Percentiles rank a stretch among this genome's conserved stretches.
Conservation (phyloP, 2,113 vertebrate species). For the Glaucidium brasilianum region DNA sequence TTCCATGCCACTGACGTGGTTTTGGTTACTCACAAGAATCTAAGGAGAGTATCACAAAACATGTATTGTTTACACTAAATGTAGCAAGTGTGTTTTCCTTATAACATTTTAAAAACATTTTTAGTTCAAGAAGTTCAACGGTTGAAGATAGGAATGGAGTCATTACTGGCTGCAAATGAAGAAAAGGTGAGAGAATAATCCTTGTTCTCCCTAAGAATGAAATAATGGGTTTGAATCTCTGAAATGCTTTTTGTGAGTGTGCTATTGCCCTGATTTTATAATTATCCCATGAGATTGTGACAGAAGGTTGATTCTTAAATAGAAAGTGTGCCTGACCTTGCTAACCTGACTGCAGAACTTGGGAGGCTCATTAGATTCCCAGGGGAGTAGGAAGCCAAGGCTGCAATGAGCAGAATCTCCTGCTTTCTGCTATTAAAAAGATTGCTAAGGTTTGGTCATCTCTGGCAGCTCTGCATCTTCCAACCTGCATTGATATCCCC, state of each 20-base stretch:
- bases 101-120: slow-evolving; percentile 22
- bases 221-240: background rate
- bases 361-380: background rate
- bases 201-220: background rate
- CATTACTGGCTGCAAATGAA: slow-evolving; percentile 85
- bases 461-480: background rate
- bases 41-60: background rate
- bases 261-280: background rate
- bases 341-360: background rate
- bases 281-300: background rate
- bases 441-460: background rate
- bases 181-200: slow-evolving; percentile 84
- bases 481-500: background rate
- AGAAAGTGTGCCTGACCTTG: background rate
- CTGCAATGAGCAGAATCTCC: background rate
- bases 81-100: background rate
- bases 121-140: slow-evolving; percentile 91
- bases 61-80: background rate
- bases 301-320: background rate
- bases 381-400: background rate
- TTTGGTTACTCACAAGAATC: background rate
- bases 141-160: slow-evolving; percentile 90
- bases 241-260: background rate
- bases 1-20: background rate
- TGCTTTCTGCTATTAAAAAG: background rate